These are phyloP conservation scores for Parauchenoglanis ngamensis DNA, from an alignment of 2,797 vertebrate species.

Conservation along the genomic window DNA sequence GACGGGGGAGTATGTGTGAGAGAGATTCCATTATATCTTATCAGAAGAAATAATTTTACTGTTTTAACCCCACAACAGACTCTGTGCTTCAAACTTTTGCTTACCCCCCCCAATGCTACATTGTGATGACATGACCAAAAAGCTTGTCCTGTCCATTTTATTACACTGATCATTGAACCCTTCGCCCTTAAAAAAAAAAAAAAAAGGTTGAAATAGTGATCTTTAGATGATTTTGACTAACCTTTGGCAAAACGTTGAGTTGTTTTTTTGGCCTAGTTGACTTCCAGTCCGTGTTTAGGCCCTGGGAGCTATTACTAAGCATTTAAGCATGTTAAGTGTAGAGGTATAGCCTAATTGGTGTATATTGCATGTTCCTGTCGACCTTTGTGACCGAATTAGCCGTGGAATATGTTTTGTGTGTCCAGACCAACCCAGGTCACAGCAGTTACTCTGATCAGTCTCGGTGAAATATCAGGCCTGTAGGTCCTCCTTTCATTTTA, in stretches of 20 bases:
- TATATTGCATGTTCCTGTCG: neutral
- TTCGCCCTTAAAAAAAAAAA: neutral
- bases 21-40: neutral
- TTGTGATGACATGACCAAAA: neutral
- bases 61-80: neutral
- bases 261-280: neutral
- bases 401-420: neutral
- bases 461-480: neutral
- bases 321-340: neutral
- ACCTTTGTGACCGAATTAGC: neutral
- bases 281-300: neutral
- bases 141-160: neutral
- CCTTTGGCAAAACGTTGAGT: neutral
- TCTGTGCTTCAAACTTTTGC: slow-evolving; percentile 37
- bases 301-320: too few species aligned
- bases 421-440: neutral
- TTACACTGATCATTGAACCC: neutral
- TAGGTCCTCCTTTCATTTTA: neutral
- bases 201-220: neutral
- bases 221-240: neutral
- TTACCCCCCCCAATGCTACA: neutral
- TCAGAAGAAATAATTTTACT: neutral
- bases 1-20: neutral
- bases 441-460: neutral
- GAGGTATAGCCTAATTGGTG: neutral